These are phyloP conservation scores for Venusia cambrica DNA, from an alignment of 2,888 invertebrate genomes.

Conservation along the genomic window DNA sequence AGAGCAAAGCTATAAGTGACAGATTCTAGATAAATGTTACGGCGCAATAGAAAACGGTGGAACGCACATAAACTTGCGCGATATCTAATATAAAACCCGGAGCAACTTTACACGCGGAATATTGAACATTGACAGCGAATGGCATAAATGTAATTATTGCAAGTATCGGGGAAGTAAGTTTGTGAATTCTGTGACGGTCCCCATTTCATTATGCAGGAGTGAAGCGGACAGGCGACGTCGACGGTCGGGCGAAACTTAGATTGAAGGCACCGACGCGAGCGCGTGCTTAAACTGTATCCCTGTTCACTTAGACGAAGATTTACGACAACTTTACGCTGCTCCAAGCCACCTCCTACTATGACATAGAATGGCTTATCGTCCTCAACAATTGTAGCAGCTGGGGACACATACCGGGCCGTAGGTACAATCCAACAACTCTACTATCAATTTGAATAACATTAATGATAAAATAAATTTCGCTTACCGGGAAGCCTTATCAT, in stretches of 20 bases:
- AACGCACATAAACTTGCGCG: constrained; percentile 54
- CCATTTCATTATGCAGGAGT: constrained; percentile 73
- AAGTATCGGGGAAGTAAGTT: constrained; percentile 55
- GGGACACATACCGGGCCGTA: constrained; percentile 6
- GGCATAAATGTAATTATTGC: constrained; percentile 63
- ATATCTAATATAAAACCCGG: constrained; percentile 47
- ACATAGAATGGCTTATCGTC: constrained; percentile 31
- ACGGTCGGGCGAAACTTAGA: constrained; percentile 69
- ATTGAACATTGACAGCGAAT: constrained; percentile 39
- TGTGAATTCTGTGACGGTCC: constrained; percentile 58
- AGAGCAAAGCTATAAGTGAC: constrained; percentile 77
- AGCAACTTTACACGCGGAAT: constrained; percentile 35
- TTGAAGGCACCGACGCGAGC: constrained; percentile 72
- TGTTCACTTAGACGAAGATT: constrained; percentile 65
- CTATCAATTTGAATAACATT: constrained; percentile 4
- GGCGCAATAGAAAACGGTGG: constrained; percentile 65
- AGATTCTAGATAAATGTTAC: constrained; percentile 79
- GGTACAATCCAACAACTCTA: constrained; percentile 1
- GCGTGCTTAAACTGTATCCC: constrained; percentile 73
- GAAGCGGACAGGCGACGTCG: constrained; percentile 59
- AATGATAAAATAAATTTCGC: constrained; percentile 7
- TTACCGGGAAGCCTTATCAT: constrained; percentile 67
- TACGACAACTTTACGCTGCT: constrained; percentile 57
- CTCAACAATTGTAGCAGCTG: constrained; percentile 19
- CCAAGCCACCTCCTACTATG: constrained; percentile 35